Base-by-base conservation (phyloP, 2,888 invertebrate species). In the Zhuqinia jingwanae region DNA sequence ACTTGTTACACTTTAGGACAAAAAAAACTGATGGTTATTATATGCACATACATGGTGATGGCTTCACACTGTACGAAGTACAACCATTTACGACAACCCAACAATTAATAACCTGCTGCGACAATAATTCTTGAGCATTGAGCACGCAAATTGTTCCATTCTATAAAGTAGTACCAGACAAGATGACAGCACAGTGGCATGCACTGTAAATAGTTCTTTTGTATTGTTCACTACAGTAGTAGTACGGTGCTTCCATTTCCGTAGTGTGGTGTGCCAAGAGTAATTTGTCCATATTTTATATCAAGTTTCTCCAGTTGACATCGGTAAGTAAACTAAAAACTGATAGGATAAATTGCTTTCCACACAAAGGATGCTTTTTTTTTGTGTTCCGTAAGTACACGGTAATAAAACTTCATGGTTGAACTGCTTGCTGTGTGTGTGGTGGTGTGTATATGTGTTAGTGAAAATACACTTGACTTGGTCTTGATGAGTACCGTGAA, bases 261-360 rank as follows among this genome's bases (percentile, higher is more conserved):
- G 3, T 5, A 70, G 20, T 42, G 20, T 47, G 8, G 22, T 13
- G 36, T 25, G 22, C 45, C 13, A 47, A 25, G 10, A 13, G 25
- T 70, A 70, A 47, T 45, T 45, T 15, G 45, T 25, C 17, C 70
- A 45, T 70, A 70, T 70, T 45, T 70, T 22, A 47, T 70, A 42
- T 65, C 1, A 20, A 8, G 17, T 47, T 5, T 1, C 22, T 45
- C 20, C 15, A 25, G 20, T 10, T 47, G 25, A 68, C 45, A 45
- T 8, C 17, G 47, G 47, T 20, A 70, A 70, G 15, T 22, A 20
- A 45, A 42, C 70, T 47, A 0, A 20, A 36, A 47, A 15, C 47
- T 22, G 22, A 47, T 22, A 45, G 22, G 47, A 70, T 70, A 45
- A 70, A 70, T 70, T 70, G 70, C 11, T 47, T 47, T 70, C 13